Base-by-base conservation (phyloP, 2,113 vertebrate species). In the Eolophus roseicapilla region DNA sequence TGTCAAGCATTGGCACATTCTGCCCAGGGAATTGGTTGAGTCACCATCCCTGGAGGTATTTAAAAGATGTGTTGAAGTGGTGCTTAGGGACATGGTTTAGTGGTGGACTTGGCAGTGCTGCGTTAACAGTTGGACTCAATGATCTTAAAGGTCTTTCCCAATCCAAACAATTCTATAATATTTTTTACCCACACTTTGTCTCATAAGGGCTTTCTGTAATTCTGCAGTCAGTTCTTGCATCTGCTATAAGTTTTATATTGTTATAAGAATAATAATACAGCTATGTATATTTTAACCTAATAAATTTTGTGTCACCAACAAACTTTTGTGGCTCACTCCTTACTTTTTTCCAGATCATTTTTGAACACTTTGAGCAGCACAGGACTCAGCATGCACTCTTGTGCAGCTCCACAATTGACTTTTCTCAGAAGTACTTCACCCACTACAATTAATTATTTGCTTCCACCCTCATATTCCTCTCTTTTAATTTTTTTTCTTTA, bases 311-410 rank as follows among this genome's bases (percentile, higher is more conserved):
- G 29, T n/a, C 29, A 75, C 8, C 18, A 52, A 27, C 14, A 70
- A 46, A 55, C 6, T 39, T 60, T 13, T 31, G 7, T 1, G 1
- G 6, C 8, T 82, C 33, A 28, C 7, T 85, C 7, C 12, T 82
- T 79, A 19, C 5, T 55, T 29, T 55, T 77, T 27, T 62, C 12
- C 16, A 44, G 21, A n/a, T 3, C 1, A 23, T 17, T 74, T 80
- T 27, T 77, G 19, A 50, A 15, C 2, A 1, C 4, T 59, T 81
- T 25, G 52, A 70, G 47, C 12, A 75, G 10, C 23, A 43, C 10
- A 70, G 23, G 52, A 59, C 17, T 43, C 16, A 10, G 9, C 6
- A 69, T 7, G 5, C 0, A 0, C 4, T 67, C 2, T 7, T 44
- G 10, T 33, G 11, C 8, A 35, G 11, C 18, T 80, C 13, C 13